Conservation (phyloP, 2,797 vertebrate genomes). For the Apodemus agrarius region DNA sequence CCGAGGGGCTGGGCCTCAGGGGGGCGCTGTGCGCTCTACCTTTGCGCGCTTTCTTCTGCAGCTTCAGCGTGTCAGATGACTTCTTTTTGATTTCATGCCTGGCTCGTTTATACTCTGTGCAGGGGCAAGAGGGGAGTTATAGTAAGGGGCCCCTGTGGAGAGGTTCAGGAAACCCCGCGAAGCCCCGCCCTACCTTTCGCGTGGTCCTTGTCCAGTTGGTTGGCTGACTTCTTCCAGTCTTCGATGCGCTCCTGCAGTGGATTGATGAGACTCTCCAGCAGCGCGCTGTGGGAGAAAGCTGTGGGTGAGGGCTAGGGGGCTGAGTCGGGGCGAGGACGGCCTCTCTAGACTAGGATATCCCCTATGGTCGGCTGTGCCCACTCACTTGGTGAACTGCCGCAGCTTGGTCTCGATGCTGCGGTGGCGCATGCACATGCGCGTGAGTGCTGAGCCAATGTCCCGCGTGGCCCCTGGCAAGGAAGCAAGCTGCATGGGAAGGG, state of each 20-base stretch:
- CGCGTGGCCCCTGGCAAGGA: slow-evolving; percentile 93
- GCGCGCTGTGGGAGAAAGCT: slow-evolving; percentile 87
- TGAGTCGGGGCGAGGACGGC: background rate
- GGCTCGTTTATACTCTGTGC: slow-evolving; percentile 96
- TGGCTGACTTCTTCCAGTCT: slow-evolving; percentile 98
- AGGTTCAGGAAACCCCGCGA: rapidly evolving
- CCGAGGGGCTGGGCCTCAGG: background rate
- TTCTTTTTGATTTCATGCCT: slow-evolving; percentile 99
- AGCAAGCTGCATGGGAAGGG: slow-evolving; percentile 37
- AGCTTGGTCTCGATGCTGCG: slow-evolving; percentile 98
- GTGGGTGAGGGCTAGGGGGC: background rate
- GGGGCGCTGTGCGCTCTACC: slow-evolving; percentile 85
- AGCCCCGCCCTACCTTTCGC: slow-evolving; percentile 91
- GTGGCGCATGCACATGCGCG: slow-evolving; percentile 98
- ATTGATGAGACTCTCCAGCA: slow-evolving; percentile 97
- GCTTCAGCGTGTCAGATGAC: slow-evolving; percentile 97
- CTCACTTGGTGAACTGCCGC: slow-evolving; percentile 98
- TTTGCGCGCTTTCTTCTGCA: slow-evolving; percentile 99
- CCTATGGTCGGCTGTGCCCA: rapidly evolving
- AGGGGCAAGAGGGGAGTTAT: slow-evolving; percentile 7
- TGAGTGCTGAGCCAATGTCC: slow-evolving; percentile 96
- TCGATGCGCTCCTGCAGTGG: slow-evolving; percentile 98
- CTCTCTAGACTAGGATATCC: background rate
- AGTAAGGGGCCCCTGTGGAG: background rate
- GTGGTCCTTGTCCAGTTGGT: slow-evolving; percentile 98